Percentiles rank a stretch among this genome's conserved stretches.
Conservation (phyloP, 2,888 invertebrate species). For the Orthosia incerta region DNA sequence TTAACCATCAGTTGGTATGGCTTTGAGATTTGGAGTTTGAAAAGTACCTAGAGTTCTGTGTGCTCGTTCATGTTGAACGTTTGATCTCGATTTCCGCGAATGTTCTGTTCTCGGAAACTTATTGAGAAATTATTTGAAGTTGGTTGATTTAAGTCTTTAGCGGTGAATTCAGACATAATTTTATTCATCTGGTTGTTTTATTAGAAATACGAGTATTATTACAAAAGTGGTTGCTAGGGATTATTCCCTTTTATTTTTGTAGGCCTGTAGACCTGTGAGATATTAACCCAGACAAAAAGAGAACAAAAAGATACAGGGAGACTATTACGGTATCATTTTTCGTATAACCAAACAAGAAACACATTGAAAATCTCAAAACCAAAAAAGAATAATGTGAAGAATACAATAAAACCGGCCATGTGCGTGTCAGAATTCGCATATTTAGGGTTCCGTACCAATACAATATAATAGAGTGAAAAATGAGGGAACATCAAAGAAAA, state of each 20-base stretch:
- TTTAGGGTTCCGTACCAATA: too few relatives aligned
- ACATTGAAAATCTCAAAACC: not conserved
- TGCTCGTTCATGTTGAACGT: slow-evolving; percentile 19
- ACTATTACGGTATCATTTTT: not conserved
- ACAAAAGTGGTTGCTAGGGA: not conserved
- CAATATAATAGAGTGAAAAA: too few relatives aligned
- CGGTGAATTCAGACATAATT: not conserved
- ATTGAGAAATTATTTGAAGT: slow-evolving; percentile 4
- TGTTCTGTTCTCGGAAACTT: slow-evolving; percentile 27
- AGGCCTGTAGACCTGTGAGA: not conserved
- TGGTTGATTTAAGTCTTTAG: not conserved
- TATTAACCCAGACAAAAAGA: not conserved
- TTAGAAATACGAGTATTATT: not conserved
- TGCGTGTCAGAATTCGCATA: too few relatives aligned
- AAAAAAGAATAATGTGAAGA: not conserved
- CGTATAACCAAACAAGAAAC: not conserved
- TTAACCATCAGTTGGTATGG: slow-evolving; percentile 20
- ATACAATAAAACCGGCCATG: not conserved
- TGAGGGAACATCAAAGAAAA: too few relatives aligned
- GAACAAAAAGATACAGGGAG: too few relatives aligned
- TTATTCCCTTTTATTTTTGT: not conserved
- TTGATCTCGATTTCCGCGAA: slow-evolving; percentile 31
- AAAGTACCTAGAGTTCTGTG: slow-evolving; percentile 19
- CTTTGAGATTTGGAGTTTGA: slow-evolving; percentile 31
- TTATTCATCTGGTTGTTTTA: not conserved